phyloP scores from a whole-genome alignment of 2,797 vertebrate genomes.

The Florisuga fusca region DNA sequence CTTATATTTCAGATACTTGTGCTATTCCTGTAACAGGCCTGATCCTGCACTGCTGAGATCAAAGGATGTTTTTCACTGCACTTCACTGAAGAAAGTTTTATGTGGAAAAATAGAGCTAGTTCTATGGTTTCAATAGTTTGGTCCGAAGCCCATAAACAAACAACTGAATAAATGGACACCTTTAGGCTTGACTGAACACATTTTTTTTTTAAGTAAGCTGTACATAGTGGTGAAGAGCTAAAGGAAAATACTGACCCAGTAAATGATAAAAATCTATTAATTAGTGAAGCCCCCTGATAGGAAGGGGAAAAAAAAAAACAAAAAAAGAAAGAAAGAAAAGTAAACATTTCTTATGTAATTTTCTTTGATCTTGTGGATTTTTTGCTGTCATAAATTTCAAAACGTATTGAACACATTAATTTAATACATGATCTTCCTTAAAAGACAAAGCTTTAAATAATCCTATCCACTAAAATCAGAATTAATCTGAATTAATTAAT shows the following conservation, averaged over 20 bases:
- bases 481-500: slow-evolving; percentile 12
- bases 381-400: slow-evolving; percentile 2
- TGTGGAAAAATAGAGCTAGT: background rate
- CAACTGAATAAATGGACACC: background rate
- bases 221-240: background rate
- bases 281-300: background rate
- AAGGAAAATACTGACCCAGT: background rate
- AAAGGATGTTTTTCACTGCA: slow-evolving; percentile 2
- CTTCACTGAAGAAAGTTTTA: background rate
- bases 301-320: background rate
- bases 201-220: background rate
- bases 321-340: background rate
- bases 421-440: slow-evolving; percentile 23
- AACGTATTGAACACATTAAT: background rate
- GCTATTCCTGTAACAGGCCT: background rate
- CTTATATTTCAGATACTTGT: background rate
- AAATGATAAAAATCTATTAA: background rate
- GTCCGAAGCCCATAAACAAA: background rate
- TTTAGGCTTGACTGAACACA: background rate
- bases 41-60: background rate
- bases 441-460: slow-evolving; percentile 53
- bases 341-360: background rate
- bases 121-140: background rate
- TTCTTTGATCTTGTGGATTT: slow-evolving; percentile 31
- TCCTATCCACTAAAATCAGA: slow-evolving; percentile 13